phyloP scores from a whole-genome alignment of 2,797 vertebrate species.

The Babyrousa celebensis region DNA sequence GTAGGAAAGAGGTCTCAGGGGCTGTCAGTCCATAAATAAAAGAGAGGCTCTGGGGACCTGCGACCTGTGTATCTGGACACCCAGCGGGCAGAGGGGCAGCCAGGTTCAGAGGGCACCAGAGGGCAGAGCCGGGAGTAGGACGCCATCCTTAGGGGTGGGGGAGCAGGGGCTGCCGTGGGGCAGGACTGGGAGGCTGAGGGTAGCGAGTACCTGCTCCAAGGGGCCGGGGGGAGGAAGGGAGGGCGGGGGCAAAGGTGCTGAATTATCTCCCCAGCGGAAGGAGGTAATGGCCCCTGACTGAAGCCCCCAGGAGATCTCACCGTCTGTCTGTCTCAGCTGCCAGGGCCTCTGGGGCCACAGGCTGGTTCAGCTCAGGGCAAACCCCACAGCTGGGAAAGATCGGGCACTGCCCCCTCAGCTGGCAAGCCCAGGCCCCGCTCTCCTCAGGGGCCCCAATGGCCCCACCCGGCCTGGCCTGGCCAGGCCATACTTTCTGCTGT shows the following conservation, averaged over 20 bases:
- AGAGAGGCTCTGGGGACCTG: background rate
- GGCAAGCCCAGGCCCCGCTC: background rate
- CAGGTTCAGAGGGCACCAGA: rapidly evolving
- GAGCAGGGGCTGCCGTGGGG: background rate
- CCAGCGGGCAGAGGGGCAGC: background rate
- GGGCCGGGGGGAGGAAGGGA: background rate
- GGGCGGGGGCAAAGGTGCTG: background rate
- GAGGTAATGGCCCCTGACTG: rapidly evolving
- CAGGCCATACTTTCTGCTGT: background rate
- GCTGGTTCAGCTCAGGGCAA: background rate
- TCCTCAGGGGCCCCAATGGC: background rate
- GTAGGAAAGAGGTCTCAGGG: background rate
- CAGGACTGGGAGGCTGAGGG: background rate
- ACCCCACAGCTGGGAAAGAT: background rate
- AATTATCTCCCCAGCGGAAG: rapidly evolving
- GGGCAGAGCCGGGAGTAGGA: background rate
- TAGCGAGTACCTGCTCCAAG: background rate
- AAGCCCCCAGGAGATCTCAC: background rate
- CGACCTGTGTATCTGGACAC: background rate
- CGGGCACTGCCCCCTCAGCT: background rate
- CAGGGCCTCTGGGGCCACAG: background rate
- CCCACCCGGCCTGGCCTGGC: background rate
- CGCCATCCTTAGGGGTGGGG: rapidly evolving
- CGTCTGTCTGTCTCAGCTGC: background rate
- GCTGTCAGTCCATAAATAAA: too few relatives aligned